Evolutionary conservation across 2,888 invertebrate genomes (phyloP), one percentile per base, ranked within the genome.

Genomic region (Nemoura dubitans): DNA sequence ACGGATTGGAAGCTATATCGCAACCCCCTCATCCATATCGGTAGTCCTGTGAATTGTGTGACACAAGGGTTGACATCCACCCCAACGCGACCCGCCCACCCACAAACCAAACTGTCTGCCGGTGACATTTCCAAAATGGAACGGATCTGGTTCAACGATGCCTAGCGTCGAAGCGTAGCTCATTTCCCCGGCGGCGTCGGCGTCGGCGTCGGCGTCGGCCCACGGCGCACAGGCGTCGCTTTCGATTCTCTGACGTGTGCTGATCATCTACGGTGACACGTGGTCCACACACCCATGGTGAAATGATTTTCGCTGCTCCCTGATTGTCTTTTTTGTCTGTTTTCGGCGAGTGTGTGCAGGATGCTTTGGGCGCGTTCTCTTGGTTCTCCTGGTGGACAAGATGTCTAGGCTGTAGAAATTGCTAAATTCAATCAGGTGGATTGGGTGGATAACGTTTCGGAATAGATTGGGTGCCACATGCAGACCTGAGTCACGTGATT

Each of bases 91-190:
- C 28, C 78, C 78, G 78, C 81, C 81, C 81, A 81, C 81, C 81
- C 81, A 81, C 81, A 30, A 27, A 81, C 59, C 86, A 26, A 26
- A 76, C 76, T 82, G 76, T 81, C 86, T 86, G 86, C 83, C 59
- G 80, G 76, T 86, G 86, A 86, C 86, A 86, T 86, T 86, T 86
- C 86, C 86, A 86, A 86, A 86, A 86, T 86, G 85, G 86, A 86
- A 86, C 59, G 76, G 28, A 84, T 43, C 36, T 28, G 78, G 78
- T 27, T 26, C 78, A 78, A 28, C 78, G 78, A 78, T 5, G 78
- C 25, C 28, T 10, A 27, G 16, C 59, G 59, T 59, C 21, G 59
- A 78, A 26, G 78, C 78, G 78, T 27, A 28, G 78, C 78, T 78
- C 78, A 78, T 78, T 78, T 78, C 78, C 78, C 78, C 28, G 78